Conservation (phyloP, 2,113 vertebrate genomes). For the Tetraodon nigroviridis region DNA sequence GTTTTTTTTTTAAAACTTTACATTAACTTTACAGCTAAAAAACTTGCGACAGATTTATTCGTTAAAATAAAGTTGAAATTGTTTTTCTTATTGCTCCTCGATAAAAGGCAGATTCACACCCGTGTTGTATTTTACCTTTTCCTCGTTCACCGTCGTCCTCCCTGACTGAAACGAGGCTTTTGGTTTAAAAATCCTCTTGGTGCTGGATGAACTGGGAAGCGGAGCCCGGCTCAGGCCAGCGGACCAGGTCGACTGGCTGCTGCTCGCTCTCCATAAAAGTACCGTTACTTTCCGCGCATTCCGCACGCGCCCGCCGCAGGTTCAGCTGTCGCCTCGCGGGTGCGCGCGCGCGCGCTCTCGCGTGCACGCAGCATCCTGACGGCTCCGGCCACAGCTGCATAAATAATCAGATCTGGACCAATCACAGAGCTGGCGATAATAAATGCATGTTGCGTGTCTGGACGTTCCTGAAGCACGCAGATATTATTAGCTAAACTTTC, state of each 20-base stretch:
- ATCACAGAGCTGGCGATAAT: neutral
- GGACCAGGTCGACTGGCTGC: conserved; percentile 63
- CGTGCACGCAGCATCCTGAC: conserved; percentile 3
- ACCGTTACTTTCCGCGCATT: conserved; percentile 82
- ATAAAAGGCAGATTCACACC: neutral
- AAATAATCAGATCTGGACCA: conserved; percentile 15
- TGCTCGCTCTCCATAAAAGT: conserved; percentile 89
- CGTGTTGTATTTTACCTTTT: neutral
- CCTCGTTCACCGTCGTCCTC: conserved; percentile 9
- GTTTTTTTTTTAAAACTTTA: too few species aligned
- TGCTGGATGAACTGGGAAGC: conserved; percentile 4
- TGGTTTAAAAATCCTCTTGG: conserved; percentile 20
- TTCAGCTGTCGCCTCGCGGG: conserved; percentile 80
- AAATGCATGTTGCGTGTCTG: neutral
- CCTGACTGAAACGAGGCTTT: conserved; percentile 1
- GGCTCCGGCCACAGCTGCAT: conserved; percentile 33
- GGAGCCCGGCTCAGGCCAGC: conserved; percentile 13
- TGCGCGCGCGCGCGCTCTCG: conserved; percentile 12
- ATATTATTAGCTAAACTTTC: neutral
- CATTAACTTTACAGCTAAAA: too few species aligned
- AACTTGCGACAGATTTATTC: too few species aligned
- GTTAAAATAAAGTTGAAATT: too few species aligned
- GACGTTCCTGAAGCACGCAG: neutral
- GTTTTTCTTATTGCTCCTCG: too few species aligned
- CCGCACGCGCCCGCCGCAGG: conserved; percentile 76